Conservation (phyloP, 2,797 vertebrate species). For the Hydrolagus colliei region DNA sequence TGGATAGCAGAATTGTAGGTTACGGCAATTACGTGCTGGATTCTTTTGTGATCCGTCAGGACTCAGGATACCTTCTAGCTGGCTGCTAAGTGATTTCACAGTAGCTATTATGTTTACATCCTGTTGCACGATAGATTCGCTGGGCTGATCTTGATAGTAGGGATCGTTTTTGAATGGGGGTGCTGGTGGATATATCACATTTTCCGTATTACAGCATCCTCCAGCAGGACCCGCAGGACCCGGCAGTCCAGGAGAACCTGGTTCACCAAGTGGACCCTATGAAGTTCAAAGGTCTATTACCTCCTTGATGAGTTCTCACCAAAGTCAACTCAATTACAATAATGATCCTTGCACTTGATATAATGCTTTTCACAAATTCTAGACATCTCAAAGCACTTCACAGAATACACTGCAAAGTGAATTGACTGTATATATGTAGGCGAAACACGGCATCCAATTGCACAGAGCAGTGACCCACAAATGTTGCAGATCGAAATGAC, state of each 20-base stretch:
- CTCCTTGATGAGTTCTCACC: neutral
- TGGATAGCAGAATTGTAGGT: slow-evolving; percentile 66
- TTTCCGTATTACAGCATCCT: slow-evolving; percentile 42
- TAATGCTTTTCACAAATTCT: too few relatives aligned
- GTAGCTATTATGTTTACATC: slow-evolving; percentile 42
- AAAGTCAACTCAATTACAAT: neutral
- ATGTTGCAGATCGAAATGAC: too few relatives aligned
- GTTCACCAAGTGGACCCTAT: slow-evolving; percentile 66
- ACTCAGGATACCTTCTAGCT: slow-evolving; percentile 64
- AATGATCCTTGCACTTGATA: too few relatives aligned
- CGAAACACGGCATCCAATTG: too few relatives aligned
- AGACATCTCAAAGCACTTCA: too few relatives aligned
- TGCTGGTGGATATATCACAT: neutral
- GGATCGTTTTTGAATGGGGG: slow-evolving; percentile 2
- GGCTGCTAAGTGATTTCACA: slow-evolving; percentile 61
- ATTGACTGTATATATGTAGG: too few relatives aligned
- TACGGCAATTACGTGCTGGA: slow-evolving; percentile 66
- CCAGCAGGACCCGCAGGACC: slow-evolving; percentile 66
- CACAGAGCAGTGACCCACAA: too few relatives aligned
- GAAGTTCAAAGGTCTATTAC: slow-evolving; percentile 38
- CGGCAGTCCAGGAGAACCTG: slow-evolving; percentile 56
- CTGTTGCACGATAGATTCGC: slow-evolving; percentile 52
- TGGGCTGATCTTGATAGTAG: slow-evolving; percentile 51
- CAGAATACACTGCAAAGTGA: too few relatives aligned
- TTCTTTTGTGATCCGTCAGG: slow-evolving; percentile 66